These are phyloP conservation scores for Tipula unca DNA, from an alignment of 2,888 invertebrate genomes.

Conservation along the genomic window DNA sequence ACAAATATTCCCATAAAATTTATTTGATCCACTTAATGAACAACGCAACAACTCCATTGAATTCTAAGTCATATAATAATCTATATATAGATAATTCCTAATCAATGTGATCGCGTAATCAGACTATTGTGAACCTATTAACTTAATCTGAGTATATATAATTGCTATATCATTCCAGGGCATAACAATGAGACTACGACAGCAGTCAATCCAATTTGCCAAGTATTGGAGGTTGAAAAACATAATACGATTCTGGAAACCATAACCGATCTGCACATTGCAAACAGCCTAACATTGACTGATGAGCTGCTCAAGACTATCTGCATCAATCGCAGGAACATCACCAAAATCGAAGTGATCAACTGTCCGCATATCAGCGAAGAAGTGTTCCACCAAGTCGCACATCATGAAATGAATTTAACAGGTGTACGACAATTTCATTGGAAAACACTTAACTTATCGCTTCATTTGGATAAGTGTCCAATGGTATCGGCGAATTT, in stretches of 20 bases:
- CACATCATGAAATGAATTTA: neutral
- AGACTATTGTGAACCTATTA: too few relatives aligned
- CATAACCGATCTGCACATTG: neutral
- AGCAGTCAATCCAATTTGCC: neutral
- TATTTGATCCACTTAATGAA: too few relatives aligned
- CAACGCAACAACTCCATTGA: too few relatives aligned
- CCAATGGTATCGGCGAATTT: neutral
- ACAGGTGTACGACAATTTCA: neutral
- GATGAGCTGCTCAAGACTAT: neutral
- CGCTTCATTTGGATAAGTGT: neutral
- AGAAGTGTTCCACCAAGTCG: neutral
- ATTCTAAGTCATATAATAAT: too few relatives aligned
- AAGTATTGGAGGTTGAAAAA: neutral
- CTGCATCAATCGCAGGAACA: neutral
- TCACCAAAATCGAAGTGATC: neutral
- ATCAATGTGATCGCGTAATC: neutral
- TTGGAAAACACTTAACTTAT: neutral
- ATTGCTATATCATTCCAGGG: neutral
- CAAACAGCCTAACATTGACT: neutral
- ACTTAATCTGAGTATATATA: too few relatives aligned
- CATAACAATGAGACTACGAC: neutral
- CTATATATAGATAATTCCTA: neutral
- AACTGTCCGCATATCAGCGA: neutral
- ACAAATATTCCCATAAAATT: neutral
- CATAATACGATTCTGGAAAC: neutral